phyloP scores from a whole-genome alignment of 92 coral and sea anemone species.

The Actinernus sp. region DNA sequence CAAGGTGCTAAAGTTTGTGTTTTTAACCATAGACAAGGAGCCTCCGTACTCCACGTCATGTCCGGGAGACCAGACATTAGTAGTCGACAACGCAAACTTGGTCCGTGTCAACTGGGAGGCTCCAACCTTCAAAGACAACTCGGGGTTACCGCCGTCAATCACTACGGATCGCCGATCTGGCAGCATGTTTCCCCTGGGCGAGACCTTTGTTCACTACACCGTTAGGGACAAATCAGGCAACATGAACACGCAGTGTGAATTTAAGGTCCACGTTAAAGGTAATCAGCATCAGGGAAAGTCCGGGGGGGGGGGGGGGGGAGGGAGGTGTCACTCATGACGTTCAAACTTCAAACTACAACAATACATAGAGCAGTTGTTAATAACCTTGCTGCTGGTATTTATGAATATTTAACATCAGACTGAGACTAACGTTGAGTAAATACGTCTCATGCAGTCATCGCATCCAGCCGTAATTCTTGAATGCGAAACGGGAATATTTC shows the following conservation, averaged over 20 bases:
- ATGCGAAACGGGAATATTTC: too few relatives aligned
- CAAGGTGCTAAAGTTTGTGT: too few relatives aligned
- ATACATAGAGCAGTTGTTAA: too few relatives aligned
- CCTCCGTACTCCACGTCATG: constrained; percentile 86
- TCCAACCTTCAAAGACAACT: constrained; percentile 83
- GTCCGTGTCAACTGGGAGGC: constrained; percentile 69
- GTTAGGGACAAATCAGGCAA: constrained; percentile 77
- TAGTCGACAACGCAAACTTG: constrained; percentile 2
- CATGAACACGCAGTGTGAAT: constrained; percentile 72
- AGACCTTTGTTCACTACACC: constrained; percentile 55
- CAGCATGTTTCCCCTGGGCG: constrained; percentile 54
- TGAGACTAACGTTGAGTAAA: too few relatives aligned
- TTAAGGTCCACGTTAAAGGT: constrained; percentile 85
- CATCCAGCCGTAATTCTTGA: too few relatives aligned
- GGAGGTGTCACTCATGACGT: too few relatives aligned
- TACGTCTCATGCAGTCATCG: too few relatives aligned
- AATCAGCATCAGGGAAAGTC: not conserved
- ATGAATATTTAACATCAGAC: too few relatives aligned
- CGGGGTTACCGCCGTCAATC: constrained; percentile 66
- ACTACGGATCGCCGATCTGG: constrained; percentile 34
- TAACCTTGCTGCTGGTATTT: too few relatives aligned
- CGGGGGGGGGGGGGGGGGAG: too few relatives aligned
- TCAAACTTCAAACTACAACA: too few relatives aligned
- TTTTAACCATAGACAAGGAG: constrained; percentile 86
- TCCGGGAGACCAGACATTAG: constrained; percentile 71